phyloP scores from a whole-genome alignment of 2,113 vertebrate species.

The Galbula dea region DNA sequence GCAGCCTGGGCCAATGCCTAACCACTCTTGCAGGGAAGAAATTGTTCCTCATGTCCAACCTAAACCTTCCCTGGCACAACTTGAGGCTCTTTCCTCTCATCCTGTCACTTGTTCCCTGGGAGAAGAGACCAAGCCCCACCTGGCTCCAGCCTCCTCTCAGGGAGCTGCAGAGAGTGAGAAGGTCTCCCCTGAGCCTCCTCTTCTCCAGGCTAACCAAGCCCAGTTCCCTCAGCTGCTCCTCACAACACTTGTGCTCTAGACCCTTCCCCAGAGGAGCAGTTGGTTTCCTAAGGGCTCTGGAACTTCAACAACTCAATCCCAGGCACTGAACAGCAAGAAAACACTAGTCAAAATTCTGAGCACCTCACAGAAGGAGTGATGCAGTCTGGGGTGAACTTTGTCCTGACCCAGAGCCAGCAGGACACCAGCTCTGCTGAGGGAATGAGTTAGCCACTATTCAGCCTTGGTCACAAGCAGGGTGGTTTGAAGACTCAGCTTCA shows the following conservation, averaged over 20 bases:
- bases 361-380: not conserved
- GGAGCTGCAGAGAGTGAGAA: too few species aligned
- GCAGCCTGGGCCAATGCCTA: too few species aligned
- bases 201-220: too few species aligned
- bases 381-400: not conserved
- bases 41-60: too few species aligned
- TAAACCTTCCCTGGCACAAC: too few species aligned
- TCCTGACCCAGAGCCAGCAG: not conserved
- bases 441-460: not conserved
- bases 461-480: not conserved
- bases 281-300: not conserved
- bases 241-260: not conserved
- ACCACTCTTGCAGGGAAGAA: too few species aligned
- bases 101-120: too few species aligned
- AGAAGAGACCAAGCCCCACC: too few species aligned
- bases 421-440: not conserved
- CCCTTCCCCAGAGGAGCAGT: not conserved
- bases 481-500: not conserved
- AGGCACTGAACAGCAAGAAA: not conserved
- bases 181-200: too few species aligned
- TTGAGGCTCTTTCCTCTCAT: too few species aligned
- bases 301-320: not conserved
- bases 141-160: too few species aligned
- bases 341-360: not conserved
- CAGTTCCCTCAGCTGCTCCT: not conserved